Percentiles rank a stretch among this genome's conserved stretches.
Evolutionary conservation across 2,113 vertebrate species (phyloP).

Genomic region (Orthochromis indermauri): DNA sequence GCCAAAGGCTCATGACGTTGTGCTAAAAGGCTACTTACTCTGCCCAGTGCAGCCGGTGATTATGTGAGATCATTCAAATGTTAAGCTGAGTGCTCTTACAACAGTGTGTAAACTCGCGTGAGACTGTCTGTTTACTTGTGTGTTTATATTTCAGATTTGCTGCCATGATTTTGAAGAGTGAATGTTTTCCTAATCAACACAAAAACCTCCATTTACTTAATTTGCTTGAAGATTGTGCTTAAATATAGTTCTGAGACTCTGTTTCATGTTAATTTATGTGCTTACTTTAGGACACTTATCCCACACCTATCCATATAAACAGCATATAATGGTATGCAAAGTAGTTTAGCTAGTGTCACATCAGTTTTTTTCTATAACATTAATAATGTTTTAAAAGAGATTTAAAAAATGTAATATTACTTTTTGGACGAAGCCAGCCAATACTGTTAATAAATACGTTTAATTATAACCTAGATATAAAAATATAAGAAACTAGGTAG

Average conservation of each 20-base stretch:
- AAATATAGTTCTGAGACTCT: background rate
- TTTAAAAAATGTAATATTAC: background rate
- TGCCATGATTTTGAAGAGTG: background rate
- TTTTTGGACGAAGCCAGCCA: background rate
- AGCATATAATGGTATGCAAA: background rate
- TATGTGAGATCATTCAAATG: background rate
- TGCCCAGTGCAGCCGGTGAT: background rate
- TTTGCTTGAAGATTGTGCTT: background rate
- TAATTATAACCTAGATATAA: background rate
- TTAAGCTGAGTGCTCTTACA: background rate
- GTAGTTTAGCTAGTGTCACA: background rate
- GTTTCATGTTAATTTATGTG: background rate
- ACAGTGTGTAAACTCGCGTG: background rate
- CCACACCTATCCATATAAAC: background rate
- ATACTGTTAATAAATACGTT: background rate
- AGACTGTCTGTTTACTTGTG: background rate
- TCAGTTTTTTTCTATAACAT: background rate
- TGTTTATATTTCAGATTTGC: background rate
- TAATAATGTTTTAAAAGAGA: background rate
- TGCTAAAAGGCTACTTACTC: constrained; percentile 25
- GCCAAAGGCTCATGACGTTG: constrained; percentile 14
- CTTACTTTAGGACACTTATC: background rate
- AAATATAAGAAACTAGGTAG: background rate
- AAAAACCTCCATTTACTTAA: background rate
- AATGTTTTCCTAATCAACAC: background rate